A percentile compares a stretch with the other conserved stretches of the same genome.
Evolutionary conservation across 2,888 invertebrate genomes (phyloP).

Genomic region (Harpalus rubripes): DNA sequence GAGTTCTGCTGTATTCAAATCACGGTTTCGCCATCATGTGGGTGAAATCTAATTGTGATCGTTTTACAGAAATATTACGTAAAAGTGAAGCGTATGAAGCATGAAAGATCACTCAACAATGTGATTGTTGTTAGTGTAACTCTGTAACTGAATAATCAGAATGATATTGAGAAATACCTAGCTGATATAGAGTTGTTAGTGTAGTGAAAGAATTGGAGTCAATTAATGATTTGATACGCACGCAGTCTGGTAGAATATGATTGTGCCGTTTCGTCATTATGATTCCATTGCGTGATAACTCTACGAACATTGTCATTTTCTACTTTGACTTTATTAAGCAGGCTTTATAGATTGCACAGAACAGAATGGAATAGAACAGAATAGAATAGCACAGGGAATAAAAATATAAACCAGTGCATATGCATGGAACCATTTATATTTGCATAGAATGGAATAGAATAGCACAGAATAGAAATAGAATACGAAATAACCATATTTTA

Average conservation of each 20-base stretch:
- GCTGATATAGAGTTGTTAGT: constrained; percentile 15
- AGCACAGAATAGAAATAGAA: too few species aligned
- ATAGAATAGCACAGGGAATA: too few species aligned
- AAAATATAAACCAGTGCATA: too few species aligned
- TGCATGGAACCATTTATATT: too few species aligned
- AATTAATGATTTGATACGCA: constrained; percentile 55
- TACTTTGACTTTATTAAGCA: too few species aligned
- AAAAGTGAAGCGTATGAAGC: constrained; percentile 13
- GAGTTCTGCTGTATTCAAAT: constrained; percentile 20
- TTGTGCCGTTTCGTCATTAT: neutral
- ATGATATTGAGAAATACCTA: constrained; percentile 10
- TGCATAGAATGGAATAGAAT: too few species aligned
- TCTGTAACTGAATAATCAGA: neutral
- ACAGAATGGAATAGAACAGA: too few species aligned
- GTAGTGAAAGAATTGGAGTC: constrained; percentile 38
- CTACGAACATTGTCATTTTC: neutral
- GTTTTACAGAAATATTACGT: constrained; percentile 9
- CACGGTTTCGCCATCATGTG: constrained; percentile 13
- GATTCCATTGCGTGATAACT: neutral
- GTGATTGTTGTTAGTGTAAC: constrained; percentile 7
- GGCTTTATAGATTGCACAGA: too few species aligned
- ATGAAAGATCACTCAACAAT: constrained; percentile 42
- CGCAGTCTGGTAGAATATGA: constrained; percentile 4
- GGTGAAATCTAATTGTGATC: constrained; percentile 31
- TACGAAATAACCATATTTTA: too few species aligned